Evolutionary conservation across 2,888 invertebrate species (phyloP).

Genomic region (Clanis bilineata): DNA sequence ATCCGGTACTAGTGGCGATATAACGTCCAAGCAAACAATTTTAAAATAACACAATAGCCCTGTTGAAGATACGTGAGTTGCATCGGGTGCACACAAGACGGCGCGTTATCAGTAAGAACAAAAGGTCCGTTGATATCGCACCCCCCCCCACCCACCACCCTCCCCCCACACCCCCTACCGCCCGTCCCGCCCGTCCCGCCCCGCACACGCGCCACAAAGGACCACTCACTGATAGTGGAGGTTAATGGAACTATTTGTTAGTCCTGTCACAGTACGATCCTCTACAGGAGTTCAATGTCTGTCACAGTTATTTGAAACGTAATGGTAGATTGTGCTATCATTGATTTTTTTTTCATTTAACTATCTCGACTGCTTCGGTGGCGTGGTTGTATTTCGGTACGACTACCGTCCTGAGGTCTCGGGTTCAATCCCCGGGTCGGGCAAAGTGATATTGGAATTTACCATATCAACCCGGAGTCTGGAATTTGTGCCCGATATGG

Average conservation of each 20-base stretch:
- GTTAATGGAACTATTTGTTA: background rate
- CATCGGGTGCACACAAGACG: background rate
- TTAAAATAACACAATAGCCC: background rate
- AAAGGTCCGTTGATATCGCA: background rate
- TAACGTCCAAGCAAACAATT: background rate
- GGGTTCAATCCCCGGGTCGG: no score
- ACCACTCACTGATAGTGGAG: background rate
- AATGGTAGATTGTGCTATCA: background rate
- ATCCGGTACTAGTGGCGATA: no score
- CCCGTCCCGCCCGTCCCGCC: no score
- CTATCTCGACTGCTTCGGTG: no score
- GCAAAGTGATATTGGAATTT: no score
- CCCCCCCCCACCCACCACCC: background rate
- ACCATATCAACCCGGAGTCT: no score
- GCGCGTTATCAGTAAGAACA: conserved; percentile 2
- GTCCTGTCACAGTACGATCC: background rate
- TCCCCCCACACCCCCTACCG: background rate
- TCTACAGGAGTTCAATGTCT: background rate
- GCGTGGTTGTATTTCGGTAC: no score
- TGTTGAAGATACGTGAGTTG: background rate
- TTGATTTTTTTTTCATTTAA: no score
- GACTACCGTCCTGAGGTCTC: no score
- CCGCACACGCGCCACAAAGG: background rate
- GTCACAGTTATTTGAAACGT: background rate
- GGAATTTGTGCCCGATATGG: no score